These are phyloP conservation scores for Thermophis baileyi DNA, from an alignment of 2,113 vertebrate species.

Conservation along the genomic window DNA sequence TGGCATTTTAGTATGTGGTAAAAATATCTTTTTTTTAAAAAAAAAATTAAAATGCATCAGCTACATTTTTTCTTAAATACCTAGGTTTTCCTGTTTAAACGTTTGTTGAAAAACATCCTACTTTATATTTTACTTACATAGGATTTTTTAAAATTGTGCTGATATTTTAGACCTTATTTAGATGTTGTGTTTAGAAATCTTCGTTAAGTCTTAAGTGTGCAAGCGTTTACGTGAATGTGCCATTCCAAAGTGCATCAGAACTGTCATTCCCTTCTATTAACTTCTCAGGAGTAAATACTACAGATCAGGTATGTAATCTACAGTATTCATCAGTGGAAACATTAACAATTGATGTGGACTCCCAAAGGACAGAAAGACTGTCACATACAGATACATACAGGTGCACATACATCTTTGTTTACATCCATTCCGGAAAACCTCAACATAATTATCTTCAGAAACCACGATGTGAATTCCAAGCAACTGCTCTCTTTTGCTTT, in stretches of 20 bases:
- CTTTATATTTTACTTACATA: slow-evolving; percentile 76
- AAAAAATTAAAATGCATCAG: slow-evolving; percentile 35
- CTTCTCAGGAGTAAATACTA: slow-evolving; percentile 83
- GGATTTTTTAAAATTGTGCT: slow-evolving; percentile 70
- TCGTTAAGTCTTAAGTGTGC: slow-evolving; percentile 87
- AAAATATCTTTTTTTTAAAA: slow-evolving; percentile 47
- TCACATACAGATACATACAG: slow-evolving; percentile 27
- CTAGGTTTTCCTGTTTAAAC: slow-evolving; percentile 66
- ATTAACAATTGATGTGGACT: slow-evolving; percentile 66
- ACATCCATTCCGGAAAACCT: slow-evolving; percentile 76
- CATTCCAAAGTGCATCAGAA: slow-evolving; percentile 85
- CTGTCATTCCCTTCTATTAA: slow-evolving; percentile 81
- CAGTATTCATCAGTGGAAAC: slow-evolving; percentile 68
- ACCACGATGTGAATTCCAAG: slow-evolving; percentile 64
- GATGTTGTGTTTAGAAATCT: slow-evolving; percentile 72
- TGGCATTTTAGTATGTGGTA: slow-evolving; percentile 66
- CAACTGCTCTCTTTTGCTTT: slow-evolving; percentile 60
- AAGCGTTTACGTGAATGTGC: slow-evolving; percentile 80
- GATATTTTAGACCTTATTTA: slow-evolving; percentile 69
- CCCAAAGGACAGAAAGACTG: slow-evolving; percentile 69
- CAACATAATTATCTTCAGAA: slow-evolving; percentile 70
- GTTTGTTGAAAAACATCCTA: slow-evolving; percentile 71
- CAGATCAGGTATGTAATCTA: slow-evolving; percentile 73
- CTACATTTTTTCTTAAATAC: slow-evolving; percentile 63
- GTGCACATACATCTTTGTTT: slow-evolving; percentile 69